Conservation (phyloP, 2,797 vertebrate species). For the Geotria australis region DNA sequence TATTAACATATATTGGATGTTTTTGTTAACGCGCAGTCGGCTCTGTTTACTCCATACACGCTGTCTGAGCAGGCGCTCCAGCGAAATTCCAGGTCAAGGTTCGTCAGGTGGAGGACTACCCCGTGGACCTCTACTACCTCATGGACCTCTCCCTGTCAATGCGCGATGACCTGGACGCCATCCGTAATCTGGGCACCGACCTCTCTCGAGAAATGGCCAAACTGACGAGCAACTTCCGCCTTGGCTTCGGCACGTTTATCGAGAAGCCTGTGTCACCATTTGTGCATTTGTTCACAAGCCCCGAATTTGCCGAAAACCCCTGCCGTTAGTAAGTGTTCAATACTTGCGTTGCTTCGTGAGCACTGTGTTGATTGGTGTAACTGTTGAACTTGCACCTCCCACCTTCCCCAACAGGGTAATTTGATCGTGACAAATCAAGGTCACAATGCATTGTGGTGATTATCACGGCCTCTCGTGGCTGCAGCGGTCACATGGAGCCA, state of each 20-base stretch:
- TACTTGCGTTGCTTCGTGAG: too few relatives aligned
- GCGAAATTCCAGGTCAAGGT: slow-evolving; percentile 56
- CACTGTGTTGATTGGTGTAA: too few relatives aligned
- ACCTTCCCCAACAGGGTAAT: too few relatives aligned
- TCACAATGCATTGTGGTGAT: too few relatives aligned
- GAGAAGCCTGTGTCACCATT: slow-evolving; percentile 85
- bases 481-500: too few relatives aligned
- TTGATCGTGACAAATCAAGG: too few relatives aligned
- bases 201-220: slow-evolving; percentile 72
- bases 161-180: slow-evolving; percentile 52
- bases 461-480: too few relatives aligned
- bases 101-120: slow-evolving; percentile 68
- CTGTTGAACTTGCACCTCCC: too few relatives aligned
- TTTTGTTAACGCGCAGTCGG: too few relatives aligned
- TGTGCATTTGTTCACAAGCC: slow-evolving; percentile 8
- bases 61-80: slow-evolving; percentile 22
- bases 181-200: slow-evolving; percentile 53
- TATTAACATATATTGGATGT: too few relatives aligned
- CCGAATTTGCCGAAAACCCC: too few relatives aligned
- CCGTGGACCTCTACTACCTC: slow-evolving; percentile 86
- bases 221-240: slow-evolving; percentile 72
- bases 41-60: background rate
- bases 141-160: slow-evolving; percentile 97
- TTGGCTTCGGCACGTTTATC: slow-evolving; percentile 91
- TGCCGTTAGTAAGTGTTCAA: too few relatives aligned